Conservation (phyloP, 2,113 vertebrate genomes). For the Channa argus region DNA sequence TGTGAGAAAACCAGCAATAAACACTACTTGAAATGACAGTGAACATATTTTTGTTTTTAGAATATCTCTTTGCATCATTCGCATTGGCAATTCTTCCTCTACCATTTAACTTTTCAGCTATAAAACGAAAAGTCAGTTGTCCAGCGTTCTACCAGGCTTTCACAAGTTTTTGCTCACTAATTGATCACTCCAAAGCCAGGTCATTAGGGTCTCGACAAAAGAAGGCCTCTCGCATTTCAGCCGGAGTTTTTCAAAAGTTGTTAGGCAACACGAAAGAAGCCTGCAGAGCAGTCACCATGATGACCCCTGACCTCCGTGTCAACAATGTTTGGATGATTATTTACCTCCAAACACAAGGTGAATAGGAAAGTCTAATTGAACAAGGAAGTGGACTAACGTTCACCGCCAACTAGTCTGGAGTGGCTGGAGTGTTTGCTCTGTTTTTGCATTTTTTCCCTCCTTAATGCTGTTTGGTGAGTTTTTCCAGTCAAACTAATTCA, state of each 20-base stretch:
- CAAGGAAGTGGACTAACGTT: slow-evolving; percentile 10
- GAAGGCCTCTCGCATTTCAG: slow-evolving; percentile 48
- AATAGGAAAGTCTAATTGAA: slow-evolving; percentile 13
- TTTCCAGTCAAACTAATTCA: too few relatives aligned
- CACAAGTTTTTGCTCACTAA: slow-evolving; percentile 50
- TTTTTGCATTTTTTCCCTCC: slow-evolving; percentile 11
- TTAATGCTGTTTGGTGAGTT: neutral
- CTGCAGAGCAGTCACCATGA: slow-evolving; percentile 40
- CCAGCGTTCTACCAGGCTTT: neutral
- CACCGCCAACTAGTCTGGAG: neutral
- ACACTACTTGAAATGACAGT: neutral
- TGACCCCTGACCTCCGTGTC: slow-evolving; percentile 61
- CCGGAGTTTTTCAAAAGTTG: slow-evolving; percentile 40
- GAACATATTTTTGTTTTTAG: neutral
- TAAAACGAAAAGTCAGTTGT: slow-evolving; percentile 13
- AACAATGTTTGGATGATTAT: slow-evolving; percentile 58
- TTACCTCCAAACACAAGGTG: slow-evolving; percentile 52
- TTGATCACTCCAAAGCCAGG: slow-evolving; percentile 56
- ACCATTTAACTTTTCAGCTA: neutral
- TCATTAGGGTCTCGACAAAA: slow-evolving; percentile 46
- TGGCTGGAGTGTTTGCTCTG: slow-evolving; percentile 18
- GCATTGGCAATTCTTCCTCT: neutral
- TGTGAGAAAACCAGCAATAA: neutral
- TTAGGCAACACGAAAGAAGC: slow-evolving; percentile 45
- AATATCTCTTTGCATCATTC: neutral